phyloP scores from a whole-genome alignment of 2,888 invertebrate species.

The Caenorhabditis virilis region DNA sequence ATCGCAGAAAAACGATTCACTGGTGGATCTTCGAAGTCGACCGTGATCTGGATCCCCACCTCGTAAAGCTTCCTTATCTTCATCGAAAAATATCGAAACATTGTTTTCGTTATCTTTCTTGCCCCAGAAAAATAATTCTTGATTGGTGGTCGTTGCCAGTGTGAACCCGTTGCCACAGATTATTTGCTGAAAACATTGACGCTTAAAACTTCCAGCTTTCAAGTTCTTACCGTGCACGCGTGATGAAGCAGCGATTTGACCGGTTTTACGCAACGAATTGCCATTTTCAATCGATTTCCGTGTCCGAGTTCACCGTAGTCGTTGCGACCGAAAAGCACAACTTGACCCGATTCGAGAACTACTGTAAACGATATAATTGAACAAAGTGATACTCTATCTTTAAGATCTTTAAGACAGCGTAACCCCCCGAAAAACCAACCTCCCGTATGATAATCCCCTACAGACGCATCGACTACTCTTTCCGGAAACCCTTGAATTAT shows the following conservation, averaged over 20 bases:
- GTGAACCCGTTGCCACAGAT: conserved; percentile 77
- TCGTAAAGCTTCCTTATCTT: too few relatives aligned
- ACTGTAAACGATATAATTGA: conserved; percentile 54
- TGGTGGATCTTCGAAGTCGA: too few relatives aligned
- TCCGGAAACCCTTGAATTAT: conserved; percentile 73
- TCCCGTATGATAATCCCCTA: conserved; percentile 74
- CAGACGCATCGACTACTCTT: conserved; percentile 74
- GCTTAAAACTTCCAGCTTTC: background rate
- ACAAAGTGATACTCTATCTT: background rate
- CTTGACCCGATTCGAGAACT: conserved; percentile 73
- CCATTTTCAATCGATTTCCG: conserved; percentile 70
- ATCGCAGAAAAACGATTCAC: conserved; percentile 24
- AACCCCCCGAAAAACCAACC: too few relatives aligned
- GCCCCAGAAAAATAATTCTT: conserved; percentile 79
- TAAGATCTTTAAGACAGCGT: background rate
- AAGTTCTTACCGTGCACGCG: conserved; percentile 46
- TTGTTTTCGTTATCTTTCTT: too few relatives aligned
- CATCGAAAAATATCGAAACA: too few relatives aligned
- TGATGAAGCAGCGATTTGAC: conserved; percentile 70
- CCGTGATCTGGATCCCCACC: too few relatives aligned
- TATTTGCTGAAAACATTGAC: conserved; percentile 72
- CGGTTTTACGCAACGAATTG: conserved; percentile 68
- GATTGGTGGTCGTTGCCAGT: conserved; percentile 76
- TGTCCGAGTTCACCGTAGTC: conserved; percentile 76
- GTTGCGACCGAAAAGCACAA: conserved; percentile 77